Evolutionary conservation across 2,888 invertebrate genomes (phyloP), one percentile per base, ranked within the genome.

Genomic region (Drosophila ustulata): DNA sequence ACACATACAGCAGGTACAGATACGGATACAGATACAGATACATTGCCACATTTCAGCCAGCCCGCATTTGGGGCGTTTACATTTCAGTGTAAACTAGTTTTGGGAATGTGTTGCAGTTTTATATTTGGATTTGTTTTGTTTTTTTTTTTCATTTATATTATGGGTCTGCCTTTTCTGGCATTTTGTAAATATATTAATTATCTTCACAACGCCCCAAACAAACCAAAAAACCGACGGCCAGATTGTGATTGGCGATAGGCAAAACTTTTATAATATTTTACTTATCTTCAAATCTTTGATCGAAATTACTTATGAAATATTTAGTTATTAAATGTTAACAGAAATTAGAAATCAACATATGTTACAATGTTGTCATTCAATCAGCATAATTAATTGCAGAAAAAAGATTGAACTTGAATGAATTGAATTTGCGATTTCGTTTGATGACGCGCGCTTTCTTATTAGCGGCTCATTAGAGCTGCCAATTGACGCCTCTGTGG

Each of bases 381-480:
- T n/a, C n/a, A n/a, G n/a, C n/a, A 32, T 32, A 32, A 32, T 32
- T 32, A 32, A 32, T 32, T 32, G 32, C 9, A 43, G 6, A 18
- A 18, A 23, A 43, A 43, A 26, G 11, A 11, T 25, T 0, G 0
- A 4, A 11, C 4, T 26, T 8, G 7, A 28, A 1, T 28, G 6
- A 11, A 6, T 51, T 8, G 55, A 34, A n/a, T 4, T 52, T 25
- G n/a, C 28, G 28, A 25, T 18, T 37, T 51, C n/a, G 7, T 3
- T 59, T 56, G 58, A 55, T 66, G 69, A 45, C 7, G 34, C 51
- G 49, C 67, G 75, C 80, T 80, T 84, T 82, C 82, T 85, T 65
- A 83, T 83, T 87, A 84, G 82, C 83, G 83, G 83, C 88, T 87
- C 69, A 83, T 83, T 83, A 87, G 66, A 50, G 46, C 51, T 25